phyloP scores from a whole-genome alignment of 2,888 invertebrate species.

The Sinelater perroti region DNA sequence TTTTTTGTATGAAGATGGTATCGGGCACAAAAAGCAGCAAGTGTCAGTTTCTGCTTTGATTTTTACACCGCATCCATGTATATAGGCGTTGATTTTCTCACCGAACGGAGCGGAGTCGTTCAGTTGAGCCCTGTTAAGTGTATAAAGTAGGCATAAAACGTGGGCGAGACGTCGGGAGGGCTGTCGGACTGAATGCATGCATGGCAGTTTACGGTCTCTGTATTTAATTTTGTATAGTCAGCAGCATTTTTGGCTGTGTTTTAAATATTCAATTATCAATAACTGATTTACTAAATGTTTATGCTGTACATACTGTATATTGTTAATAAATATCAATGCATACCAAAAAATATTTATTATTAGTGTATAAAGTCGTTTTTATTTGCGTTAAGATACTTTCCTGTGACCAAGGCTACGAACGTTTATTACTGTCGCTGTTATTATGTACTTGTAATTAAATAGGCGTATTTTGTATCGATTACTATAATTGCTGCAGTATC shows the following conservation, averaged over 20 bases:
- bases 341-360: conserved; percentile 44
- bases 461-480: conserved; percentile 3
- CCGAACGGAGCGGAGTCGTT: too few relatives aligned
- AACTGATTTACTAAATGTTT: conserved; percentile 44
- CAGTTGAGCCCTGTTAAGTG: too few relatives aligned
- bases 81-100: too few relatives aligned
- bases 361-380: conserved; percentile 19
- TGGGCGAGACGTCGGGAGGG: too few relatives aligned
- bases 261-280: conserved; percentile 45
- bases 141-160: too few relatives aligned
- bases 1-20: conserved; percentile 31
- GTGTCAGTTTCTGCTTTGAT: conserved; percentile 14
- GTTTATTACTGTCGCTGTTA: conserved; percentile 1
- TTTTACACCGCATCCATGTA: conserved; percentile 7
- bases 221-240: conserved; percentile 55
- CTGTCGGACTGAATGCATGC: too few relatives aligned
- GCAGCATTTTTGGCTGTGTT: conserved; percentile 59
- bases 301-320: conserved; percentile 49
- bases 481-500: conserved; percentile 7
- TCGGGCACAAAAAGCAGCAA: conserved; percentile 20
- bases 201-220: conserved; percentile 47
- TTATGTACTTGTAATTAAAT: neutral
- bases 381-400: conserved; percentile 5
- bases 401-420: conserved; percentile 20
- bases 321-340: conserved; percentile 44